Conservation (phyloP, 2,113 vertebrate genomes). For the Thymallus thymallus region DNA sequence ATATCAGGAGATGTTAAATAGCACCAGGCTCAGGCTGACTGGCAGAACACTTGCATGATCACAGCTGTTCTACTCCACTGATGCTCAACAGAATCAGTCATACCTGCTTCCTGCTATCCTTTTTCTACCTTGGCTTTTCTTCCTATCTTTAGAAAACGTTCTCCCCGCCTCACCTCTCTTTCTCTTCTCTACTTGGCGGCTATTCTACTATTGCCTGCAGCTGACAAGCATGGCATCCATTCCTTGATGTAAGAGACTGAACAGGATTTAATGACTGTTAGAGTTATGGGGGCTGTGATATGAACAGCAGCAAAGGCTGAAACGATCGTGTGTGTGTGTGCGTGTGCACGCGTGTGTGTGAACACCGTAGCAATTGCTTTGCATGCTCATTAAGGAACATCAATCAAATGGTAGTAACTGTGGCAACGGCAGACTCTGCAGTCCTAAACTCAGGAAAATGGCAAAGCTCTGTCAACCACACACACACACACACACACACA, state of each 20-base stretch:
- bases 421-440: not conserved
- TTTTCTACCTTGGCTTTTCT: too few relatives aligned
- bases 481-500: too few relatives aligned
- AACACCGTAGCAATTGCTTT: not conserved
- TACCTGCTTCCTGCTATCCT: not conserved
- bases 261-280: not conserved
- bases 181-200: too few relatives aligned
- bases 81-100: not conserved
- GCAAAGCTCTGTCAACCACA: not conserved
- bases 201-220: not conserved
- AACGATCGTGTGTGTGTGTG: too few relatives aligned
- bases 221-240: not conserved
- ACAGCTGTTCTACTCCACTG: not conserved
- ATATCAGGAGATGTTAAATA: not conserved
- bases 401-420: not conserved
- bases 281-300: not conserved
- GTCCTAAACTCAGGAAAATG: not conserved
- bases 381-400: constrained; percentile 2
- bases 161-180: too few relatives aligned
- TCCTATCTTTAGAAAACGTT: too few relatives aligned
- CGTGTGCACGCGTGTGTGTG: too few relatives aligned
- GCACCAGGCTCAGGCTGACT: not conserved
- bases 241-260: not conserved
- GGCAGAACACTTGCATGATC: not conserved
- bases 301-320: not conserved